phyloP scores from a whole-genome alignment of 2,888 invertebrate species.

The Arrhopalites spinosus region DNA sequence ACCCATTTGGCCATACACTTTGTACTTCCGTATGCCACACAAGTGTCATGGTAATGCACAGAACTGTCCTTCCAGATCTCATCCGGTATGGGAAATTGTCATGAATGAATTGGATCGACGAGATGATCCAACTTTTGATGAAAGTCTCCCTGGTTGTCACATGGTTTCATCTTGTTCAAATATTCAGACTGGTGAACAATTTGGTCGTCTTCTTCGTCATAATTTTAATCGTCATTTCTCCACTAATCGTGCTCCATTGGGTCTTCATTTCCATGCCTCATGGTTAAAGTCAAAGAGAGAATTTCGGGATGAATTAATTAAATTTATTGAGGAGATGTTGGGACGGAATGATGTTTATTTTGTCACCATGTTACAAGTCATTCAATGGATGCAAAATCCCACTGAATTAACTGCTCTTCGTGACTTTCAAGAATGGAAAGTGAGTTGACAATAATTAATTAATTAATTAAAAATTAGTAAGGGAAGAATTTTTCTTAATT shows the following conservation, averaged over 20 bases:
- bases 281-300: conserved; percentile 94
- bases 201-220: conserved; percentile 82
- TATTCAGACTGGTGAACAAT: conserved; percentile 88
- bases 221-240: conserved; percentile 94
- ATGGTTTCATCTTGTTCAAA: conserved; percentile 94
- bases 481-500: too few relatives aligned
- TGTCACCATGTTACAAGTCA: conserved; percentile 82
- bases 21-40: conserved; percentile 96
- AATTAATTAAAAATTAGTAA: too few relatives aligned
- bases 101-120: conserved; percentile 93
- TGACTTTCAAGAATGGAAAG: conserved; percentile 95
- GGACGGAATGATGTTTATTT: conserved; percentile 89
- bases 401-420: conserved; percentile 82
- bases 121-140: conserved; percentile 91
- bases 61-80: conserved; percentile 80
- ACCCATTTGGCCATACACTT: conserved; percentile 96
- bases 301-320: conserved; percentile 86
- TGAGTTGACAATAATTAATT: too few relatives aligned
- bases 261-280: conserved; percentile 86
- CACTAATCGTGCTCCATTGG: conserved; percentile 88
- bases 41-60: conserved; percentile 92
- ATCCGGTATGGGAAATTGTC: conserved; percentile 95
- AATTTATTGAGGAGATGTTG: conserved; percentile 92
- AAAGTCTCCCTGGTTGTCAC: conserved; percentile 90
- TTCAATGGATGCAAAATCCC: conserved; percentile 96